Evolutionary conservation across 2,888 invertebrate species (phyloP).

Genomic region (Leptura quadrifasciata): DNA sequence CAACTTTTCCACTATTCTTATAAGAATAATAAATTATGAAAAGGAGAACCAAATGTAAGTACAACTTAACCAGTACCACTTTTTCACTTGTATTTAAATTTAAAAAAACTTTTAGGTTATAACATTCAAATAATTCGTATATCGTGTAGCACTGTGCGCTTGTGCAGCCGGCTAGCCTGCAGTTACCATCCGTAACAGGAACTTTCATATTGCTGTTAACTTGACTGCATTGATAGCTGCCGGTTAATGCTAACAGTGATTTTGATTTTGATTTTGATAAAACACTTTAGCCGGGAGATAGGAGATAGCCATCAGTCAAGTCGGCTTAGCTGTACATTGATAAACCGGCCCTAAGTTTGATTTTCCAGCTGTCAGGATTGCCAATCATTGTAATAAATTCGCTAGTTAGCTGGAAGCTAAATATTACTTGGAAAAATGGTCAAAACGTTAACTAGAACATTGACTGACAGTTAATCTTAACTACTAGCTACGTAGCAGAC

Average conservation of each 20-base stretch:
- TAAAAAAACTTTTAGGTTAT: not conserved
- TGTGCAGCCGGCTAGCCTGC: not conserved
- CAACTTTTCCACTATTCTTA: too few relatives aligned
- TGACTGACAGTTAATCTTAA: too few relatives aligned
- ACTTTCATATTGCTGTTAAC: not conserved
- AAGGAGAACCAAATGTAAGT: too few relatives aligned
- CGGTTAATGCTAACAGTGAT: not conserved
- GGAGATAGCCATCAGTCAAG: not conserved
- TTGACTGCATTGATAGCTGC: not conserved
- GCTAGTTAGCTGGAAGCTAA: too few relatives aligned
- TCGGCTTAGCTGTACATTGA: slow-evolving; percentile 2
- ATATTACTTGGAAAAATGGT: too few relatives aligned
- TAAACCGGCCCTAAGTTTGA: slow-evolving; percentile 14
- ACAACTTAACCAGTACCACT: not conserved
- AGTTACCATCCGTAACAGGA: not conserved
- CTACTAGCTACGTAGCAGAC: too few relatives aligned
- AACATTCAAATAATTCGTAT: not conserved
- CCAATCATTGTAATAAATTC: too few relatives aligned
- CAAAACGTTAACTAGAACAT: too few relatives aligned
- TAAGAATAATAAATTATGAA: too few relatives aligned
- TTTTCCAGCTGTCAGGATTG: too few relatives aligned
- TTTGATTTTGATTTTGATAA: too few relatives aligned
- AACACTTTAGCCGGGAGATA: not conserved
- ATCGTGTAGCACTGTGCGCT: not conserved
- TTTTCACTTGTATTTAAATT: not conserved